A percentile compares a stretch with the other conserved stretches of the same genome.
These are phyloP conservation scores for Cichladusa arquata DNA, from an alignment of 2,113 vertebrate genomes.

Conservation along the genomic window DNA sequence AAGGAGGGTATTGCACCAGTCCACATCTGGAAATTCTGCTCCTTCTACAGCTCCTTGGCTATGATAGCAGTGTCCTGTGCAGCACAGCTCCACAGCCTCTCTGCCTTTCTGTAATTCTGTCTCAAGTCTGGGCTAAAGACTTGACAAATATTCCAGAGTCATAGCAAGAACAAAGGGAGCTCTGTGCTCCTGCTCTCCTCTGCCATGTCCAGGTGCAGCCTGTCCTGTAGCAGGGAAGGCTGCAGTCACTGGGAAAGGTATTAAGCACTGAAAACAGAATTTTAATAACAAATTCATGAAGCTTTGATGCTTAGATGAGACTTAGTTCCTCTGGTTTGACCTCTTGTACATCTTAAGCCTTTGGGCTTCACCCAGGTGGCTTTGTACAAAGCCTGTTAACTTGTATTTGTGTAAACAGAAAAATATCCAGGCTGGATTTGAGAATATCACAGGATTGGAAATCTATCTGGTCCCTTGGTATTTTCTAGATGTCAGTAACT, in stretches of 20 bases:
- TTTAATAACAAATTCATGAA: not conserved
- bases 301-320: not conserved
- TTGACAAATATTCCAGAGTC: not conserved
- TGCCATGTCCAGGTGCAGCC: not conserved
- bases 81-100: not conserved
- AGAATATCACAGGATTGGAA: not conserved
- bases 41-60: not conserved
- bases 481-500: not conserved
- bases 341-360: not conserved
- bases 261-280: not conserved
- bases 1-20: fast-evolving
- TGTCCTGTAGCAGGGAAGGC: not conserved
- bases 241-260: not conserved
- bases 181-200: not conserved
- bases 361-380: not conserved
- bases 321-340: not conserved
- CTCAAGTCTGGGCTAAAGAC: not conserved
- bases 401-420: not conserved
- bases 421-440: not conserved
- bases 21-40: not conserved
- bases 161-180: not conserved
- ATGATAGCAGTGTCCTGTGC: not conserved
- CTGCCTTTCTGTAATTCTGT: not conserved
- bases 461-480: not conserved
- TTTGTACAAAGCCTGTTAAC: not conserved